Evolutionary conservation across 2,888 invertebrate genomes (phyloP).

Genomic region (Lathronympha strigana): DNA sequence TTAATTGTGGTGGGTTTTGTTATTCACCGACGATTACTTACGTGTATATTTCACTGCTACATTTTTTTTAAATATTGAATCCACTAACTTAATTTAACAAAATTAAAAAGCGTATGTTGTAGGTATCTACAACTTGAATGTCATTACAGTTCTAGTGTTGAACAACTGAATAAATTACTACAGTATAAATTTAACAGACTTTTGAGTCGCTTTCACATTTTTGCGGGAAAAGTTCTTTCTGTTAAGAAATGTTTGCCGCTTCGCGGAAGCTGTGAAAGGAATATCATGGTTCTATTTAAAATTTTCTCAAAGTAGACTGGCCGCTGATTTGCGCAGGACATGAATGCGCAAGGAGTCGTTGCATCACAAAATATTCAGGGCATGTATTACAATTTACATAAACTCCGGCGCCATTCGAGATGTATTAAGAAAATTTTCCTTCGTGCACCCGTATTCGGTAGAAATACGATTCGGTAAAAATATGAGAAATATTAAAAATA

Average conservation of each 20-base stretch:
- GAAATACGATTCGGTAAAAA: conserved; percentile 54
- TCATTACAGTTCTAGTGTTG: neutral
- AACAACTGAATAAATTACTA: neutral
- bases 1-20: conserved; percentile 27
- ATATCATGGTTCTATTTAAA: conserved; percentile 45
- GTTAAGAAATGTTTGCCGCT: conserved; percentile 31
- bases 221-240: conserved; percentile 18
- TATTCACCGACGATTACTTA: neutral
- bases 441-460: conserved; percentile 70
- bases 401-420: conserved; percentile 73
- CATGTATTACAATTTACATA: conserved; percentile 78
- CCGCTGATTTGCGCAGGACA: conserved; percentile 63
- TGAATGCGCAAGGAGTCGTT: conserved; percentile 68
- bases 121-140: neutral
- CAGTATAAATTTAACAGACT: conserved; percentile 18
- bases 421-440: conserved; percentile 76
- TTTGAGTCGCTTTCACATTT: conserved; percentile 27
- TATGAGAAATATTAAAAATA: neutral
- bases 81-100: neutral
- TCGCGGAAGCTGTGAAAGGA: conserved; percentile 30
- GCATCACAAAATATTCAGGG: conserved; percentile 70
- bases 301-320: conserved; percentile 51
- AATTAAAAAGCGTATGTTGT: neutral
- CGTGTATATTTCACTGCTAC: neutral
- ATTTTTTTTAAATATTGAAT: neutral